Percentiles rank a stretch among this genome's conserved stretches.
These are phyloP conservation scores for Stenoptilia bipunctidactyla DNA, from an alignment of 2,888 invertebrate genomes.

Conservation along the genomic window DNA sequence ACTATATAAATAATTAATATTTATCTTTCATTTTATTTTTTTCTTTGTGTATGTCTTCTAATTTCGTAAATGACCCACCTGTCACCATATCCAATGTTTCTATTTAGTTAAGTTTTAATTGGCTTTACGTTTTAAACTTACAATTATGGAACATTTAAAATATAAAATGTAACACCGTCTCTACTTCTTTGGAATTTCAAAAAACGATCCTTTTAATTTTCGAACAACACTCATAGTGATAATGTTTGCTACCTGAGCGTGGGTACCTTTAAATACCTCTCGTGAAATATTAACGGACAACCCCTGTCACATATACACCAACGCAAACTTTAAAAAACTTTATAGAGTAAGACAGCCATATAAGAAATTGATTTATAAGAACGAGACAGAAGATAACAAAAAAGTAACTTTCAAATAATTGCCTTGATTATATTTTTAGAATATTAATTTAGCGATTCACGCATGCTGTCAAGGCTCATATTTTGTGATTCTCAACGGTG, in stretches of 20 bases:
- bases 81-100: too few relatives aligned
- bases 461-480: constrained; percentile 58
- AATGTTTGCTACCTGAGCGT: constrained; percentile 67
- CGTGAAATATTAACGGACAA: constrained; percentile 61
- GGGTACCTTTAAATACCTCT: constrained; percentile 50
- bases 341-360: constrained; percentile 21
- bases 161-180: constrained; percentile 18
- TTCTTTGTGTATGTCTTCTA: too few relatives aligned
- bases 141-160: too few relatives aligned
- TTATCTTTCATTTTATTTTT: too few relatives aligned
- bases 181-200: constrained; percentile 20
- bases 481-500: constrained; percentile 59
- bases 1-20: too few relatives aligned
- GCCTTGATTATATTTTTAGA: constrained; percentile 68
- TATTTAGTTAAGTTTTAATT: too few relatives aligned
- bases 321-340: constrained; percentile 37
- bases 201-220: constrained; percentile 40
- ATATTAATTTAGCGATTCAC: constrained; percentile 66
- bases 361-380: constrained; percentile 7
- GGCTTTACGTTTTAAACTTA: too few relatives aligned
- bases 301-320: constrained; percentile 62
- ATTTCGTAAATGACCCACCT: too few relatives aligned
- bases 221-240: constrained; percentile 58
- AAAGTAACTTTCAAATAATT: constrained; percentile 49
- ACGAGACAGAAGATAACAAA: constrained; percentile 18